Conservation (phyloP, 2,888 invertebrate genomes). For the Macropis europaea region DNA sequence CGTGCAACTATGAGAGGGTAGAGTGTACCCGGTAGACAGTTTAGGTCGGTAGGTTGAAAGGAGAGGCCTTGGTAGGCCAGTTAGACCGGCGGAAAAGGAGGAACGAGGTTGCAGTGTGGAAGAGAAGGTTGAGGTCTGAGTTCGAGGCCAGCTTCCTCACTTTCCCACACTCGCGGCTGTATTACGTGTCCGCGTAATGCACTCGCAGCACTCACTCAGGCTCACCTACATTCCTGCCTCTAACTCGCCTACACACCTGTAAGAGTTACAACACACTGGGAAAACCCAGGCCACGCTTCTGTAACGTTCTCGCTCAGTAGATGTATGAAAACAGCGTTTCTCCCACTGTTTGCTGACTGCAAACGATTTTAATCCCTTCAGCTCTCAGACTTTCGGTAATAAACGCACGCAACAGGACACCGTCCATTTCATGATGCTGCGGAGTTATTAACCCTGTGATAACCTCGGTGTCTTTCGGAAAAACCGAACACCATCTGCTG, state of each 20-base stretch:
- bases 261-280: neutral
- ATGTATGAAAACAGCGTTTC: no score
- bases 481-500: no score
- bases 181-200: constrained; percentile 55
- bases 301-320: neutral
- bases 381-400: no score
- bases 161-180: constrained; percentile 75
- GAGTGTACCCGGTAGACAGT: constrained; percentile 25
- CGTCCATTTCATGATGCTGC: no score
- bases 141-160: constrained; percentile 78
- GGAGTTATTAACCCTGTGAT: no score
- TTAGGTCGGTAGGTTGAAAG: constrained; percentile 34
- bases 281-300: neutral
- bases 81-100: constrained; percentile 50
- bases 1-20: constrained; percentile 22
- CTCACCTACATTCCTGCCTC: constrained; percentile 45
- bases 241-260: neutral
- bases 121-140: constrained; percentile 78
- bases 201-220: constrained; percentile 39
- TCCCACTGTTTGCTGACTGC: no score
- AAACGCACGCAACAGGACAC: no score
- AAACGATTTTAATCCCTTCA: no score
- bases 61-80: constrained; percentile 40
- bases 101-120: constrained; percentile 49
- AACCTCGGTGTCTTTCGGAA: no score